Conservation (phyloP, 64 coral and sea anemone species). For the Cladopsammia gracilis region DNA sequence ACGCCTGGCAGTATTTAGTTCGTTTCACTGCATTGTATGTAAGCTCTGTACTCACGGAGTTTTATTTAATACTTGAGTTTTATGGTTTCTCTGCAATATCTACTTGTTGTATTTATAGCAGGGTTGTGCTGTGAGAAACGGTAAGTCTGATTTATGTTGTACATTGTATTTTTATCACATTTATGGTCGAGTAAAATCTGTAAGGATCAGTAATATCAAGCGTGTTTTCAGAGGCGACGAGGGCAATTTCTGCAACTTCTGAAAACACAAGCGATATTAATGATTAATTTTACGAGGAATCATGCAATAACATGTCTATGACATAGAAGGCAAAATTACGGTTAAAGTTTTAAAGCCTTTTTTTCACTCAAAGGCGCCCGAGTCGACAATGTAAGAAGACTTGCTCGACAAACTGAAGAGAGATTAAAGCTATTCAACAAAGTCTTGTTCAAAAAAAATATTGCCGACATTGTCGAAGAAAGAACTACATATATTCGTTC, state of each 20-base stretch:
- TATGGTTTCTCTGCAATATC: constrained; percentile 40
- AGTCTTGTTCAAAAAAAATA: background rate
- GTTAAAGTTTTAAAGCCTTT: background rate
- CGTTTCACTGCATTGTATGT: constrained; percentile 25
- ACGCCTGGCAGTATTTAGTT: background rate
- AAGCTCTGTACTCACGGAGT: constrained; percentile 21
- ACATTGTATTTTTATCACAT: constrained; percentile 28
- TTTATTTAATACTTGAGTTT: constrained; percentile 5
- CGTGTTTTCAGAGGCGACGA: constrained; percentile 5
- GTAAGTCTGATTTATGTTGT: constrained; percentile 19
- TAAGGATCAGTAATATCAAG: constrained; percentile 20
- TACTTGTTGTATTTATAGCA: constrained; percentile 33
- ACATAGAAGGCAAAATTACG: constrained; percentile 11
- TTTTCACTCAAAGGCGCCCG: background rate
- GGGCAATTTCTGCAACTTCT: background rate
- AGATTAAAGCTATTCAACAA: constrained; percentile 13
- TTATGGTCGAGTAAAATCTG: constrained; percentile 12
- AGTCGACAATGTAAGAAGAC: constrained; percentile 2
- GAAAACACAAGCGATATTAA: constrained; percentile 14
- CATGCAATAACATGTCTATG: constrained; percentile 7
- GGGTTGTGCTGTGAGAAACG: constrained; percentile 12
- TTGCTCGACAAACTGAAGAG: background rate
- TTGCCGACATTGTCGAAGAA: background rate
- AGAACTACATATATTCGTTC: background rate
- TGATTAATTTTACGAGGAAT: constrained; percentile 26